Percentiles rank a stretch among this genome's conserved stretches.
These are phyloP conservation scores for Busseola fusca DNA, from an alignment of 2,888 invertebrate genomes.

Conservation along the genomic window DNA sequence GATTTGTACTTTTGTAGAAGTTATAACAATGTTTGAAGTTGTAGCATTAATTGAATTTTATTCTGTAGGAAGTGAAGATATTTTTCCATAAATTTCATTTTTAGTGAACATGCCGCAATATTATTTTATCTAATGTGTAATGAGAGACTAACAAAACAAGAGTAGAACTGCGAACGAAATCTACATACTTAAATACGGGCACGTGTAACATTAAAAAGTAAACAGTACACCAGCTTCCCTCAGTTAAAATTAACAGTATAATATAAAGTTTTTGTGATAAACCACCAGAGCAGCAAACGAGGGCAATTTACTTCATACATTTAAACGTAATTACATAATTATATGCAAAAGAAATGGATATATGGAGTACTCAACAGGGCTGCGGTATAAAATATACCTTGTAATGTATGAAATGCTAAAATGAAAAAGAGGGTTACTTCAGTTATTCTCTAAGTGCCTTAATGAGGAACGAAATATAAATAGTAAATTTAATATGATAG, in stretches of 20 bases:
- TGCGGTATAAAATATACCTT: not conserved
- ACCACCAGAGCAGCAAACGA: constrained; percentile 5
- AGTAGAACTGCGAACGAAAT: not conserved
- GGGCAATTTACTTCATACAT: constrained; percentile 13
- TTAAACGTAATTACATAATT: constrained; percentile 5
- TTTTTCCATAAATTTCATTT: too few species aligned
- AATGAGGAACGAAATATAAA: not conserved
- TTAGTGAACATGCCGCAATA: too few species aligned
- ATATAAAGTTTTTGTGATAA: constrained; percentile 19
- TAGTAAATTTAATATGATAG: not conserved
- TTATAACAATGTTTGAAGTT: too few species aligned
- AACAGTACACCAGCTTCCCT: constrained; percentile 1
- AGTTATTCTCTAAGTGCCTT: not conserved
- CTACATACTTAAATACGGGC: not conserved
- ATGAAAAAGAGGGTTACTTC: not conserved
- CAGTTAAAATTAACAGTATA: constrained; percentile 4
- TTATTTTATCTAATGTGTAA: too few species aligned
- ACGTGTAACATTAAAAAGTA: constrained; percentile 11
- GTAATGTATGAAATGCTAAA: not conserved
- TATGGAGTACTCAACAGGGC: not conserved
- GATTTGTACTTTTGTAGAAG: too few species aligned
- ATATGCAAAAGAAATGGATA: constrained; percentile 2
- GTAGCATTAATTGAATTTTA: too few species aligned
- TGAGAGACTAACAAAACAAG: not conserved
- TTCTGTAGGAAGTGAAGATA: too few species aligned